Conservation (phyloP, 2,888 invertebrate species). For the Octonoba sinensis region DNA sequence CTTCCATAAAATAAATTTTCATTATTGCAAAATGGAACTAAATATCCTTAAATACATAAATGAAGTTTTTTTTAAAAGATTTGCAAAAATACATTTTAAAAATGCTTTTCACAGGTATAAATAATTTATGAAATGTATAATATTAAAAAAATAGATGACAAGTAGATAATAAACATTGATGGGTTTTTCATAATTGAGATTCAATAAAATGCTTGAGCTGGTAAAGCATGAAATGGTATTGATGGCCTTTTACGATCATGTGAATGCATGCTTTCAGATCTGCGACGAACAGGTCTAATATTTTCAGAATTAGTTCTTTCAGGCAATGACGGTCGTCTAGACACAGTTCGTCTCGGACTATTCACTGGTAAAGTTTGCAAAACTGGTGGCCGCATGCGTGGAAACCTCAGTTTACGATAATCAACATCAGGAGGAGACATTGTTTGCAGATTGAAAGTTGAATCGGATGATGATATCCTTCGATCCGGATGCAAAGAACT, state of each 20-base stretch:
- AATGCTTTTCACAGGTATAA: too few species aligned
- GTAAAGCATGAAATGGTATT: conserved; percentile 27
- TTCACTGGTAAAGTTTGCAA: not conserved
- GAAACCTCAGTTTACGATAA: not conserved
- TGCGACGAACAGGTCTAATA: conserved; percentile 6
- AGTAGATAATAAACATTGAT: too few species aligned
- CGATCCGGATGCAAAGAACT: not conserved
- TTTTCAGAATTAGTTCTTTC: conserved; percentile 22
- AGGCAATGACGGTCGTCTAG: conserved; percentile 42
- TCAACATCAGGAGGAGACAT: not conserved
- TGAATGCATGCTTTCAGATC: conserved; percentile 12
- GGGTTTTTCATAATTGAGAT: too few species aligned
- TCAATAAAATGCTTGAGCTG: conserved; percentile 41
- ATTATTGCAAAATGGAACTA: too few species aligned
- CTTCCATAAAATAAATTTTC: too few species aligned
- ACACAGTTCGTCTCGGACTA: not conserved
- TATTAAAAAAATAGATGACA: too few species aligned
- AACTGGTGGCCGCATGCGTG: not conserved
- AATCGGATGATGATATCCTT: not conserved
- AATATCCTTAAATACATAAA: too few species aligned
- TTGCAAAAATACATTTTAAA: too few species aligned
- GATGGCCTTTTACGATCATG: conserved; percentile 4
- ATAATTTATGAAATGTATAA: too few species aligned
- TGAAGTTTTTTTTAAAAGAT: too few species aligned
- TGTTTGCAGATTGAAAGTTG: not conserved